Conservation (phyloP, 2,888 invertebrate genomes). For the Drosophila mulleri region DNA sequence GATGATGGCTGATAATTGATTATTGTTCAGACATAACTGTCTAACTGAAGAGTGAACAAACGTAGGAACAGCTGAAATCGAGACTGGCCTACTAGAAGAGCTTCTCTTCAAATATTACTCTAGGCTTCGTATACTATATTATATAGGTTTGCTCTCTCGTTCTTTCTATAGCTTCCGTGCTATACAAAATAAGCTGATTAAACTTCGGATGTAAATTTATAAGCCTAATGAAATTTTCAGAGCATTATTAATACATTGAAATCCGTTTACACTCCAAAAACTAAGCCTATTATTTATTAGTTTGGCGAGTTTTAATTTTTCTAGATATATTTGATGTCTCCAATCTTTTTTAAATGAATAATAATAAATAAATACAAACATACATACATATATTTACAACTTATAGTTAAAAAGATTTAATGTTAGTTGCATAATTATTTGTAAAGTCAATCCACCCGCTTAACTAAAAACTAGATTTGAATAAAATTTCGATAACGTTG, state of each 20-base stretch:
- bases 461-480: background rate
- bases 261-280: background rate
- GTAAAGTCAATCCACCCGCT: too few relatives aligned
- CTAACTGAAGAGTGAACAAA: background rate
- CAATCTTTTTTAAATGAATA: too few relatives aligned
- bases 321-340: too few relatives aligned
- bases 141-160: background rate
- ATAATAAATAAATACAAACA: too few relatives aligned
- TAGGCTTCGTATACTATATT: background rate
- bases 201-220: background rate
- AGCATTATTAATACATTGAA: background rate
- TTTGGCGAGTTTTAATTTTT: too few relatives aligned
- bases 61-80: background rate
- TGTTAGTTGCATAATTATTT: too few relatives aligned
- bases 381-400: too few relatives aligned
- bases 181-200: background rate
- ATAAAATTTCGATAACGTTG: background rate
- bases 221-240: background rate
- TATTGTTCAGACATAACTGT: too few relatives aligned
- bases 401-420: too few relatives aligned
- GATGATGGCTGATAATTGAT: too few relatives aligned
- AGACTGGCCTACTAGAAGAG: too few relatives aligned
- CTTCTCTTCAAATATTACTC: too few relatives aligned
- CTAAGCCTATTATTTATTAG: background rate
- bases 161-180: background rate